Evolutionary conservation across 2,113 vertebrate species (phyloP).

Genomic region (Taxidea taxus): DNA sequence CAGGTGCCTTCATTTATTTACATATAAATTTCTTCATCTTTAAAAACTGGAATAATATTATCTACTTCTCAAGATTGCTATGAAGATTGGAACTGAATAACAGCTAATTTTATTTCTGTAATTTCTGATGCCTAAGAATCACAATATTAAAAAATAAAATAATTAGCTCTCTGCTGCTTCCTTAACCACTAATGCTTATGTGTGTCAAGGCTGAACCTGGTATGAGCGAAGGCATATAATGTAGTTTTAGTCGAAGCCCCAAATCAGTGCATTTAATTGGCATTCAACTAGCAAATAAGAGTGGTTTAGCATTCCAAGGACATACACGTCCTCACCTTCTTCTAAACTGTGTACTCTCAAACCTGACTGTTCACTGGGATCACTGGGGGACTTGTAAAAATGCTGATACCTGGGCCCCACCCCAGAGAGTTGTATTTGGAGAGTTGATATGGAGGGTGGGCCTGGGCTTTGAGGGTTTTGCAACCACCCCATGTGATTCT

Average conservation of each 20-base stretch:
- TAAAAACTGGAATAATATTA: background rate
- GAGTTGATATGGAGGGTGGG: background rate
- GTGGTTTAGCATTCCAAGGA: background rate
- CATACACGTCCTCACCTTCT: background rate
- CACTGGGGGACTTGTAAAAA: background rate
- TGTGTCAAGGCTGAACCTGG: background rate
- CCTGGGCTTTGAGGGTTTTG: background rate
- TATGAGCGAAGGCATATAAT: background rate
- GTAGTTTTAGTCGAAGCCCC: background rate
- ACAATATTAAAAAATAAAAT: background rate
- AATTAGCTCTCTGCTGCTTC: background rate
- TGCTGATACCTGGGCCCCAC: background rate
- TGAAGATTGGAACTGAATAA: background rate
- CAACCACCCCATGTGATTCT: background rate
- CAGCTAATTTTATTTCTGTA: background rate
- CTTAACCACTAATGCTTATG: background rate
- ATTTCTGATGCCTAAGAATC: background rate
- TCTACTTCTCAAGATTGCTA: background rate
- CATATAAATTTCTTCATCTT: background rate
- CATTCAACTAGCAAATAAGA: background rate
- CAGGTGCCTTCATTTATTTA: background rate
- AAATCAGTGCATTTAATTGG: background rate
- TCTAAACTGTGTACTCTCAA: background rate
- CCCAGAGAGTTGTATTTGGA: background rate
- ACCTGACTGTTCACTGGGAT: background rate